Base-by-base conservation (phyloP, 2,888 invertebrate genomes). In the Sericinus montela region DNA sequence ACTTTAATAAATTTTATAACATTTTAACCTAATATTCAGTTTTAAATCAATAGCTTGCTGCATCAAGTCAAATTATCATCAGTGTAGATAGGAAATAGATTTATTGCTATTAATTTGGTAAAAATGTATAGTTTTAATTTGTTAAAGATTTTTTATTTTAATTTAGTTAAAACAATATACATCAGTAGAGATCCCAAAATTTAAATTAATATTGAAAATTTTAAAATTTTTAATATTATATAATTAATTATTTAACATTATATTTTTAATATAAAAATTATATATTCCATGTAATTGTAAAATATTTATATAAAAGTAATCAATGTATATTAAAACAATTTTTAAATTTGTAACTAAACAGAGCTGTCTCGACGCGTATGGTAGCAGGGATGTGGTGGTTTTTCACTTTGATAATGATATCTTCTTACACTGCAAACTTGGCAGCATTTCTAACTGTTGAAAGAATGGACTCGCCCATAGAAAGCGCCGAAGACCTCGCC, bases 371-470 rank as follows among this genome's bases (percentile, higher is more conserved):
- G 0, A 97, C 97, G 0, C 90, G 97, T 55, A 94, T 96, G 92
- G 94, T 97, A 8, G 96, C 95, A 1, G 97, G 97, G 30, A 96
- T 97, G 92, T 96, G 96, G 95, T 97, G 97, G 97, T 97, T 97
- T 81, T 97, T 97, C 81, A 97, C 96, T 0, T 86, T 97, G 40
- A 97, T 98, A 65, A 97, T 98, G 95, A 97, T 98, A 60, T 97
- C 97, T 0, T 97, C 97, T 6, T 98, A 98, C 80, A 98, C 98
- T 14, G 98, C 98, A 46, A 98, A 98, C 83, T 87, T 98, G 65
- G 98, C 98, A 39, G 98, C 98, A 7, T 98, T 98, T 73, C 89
- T 98, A 3, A 98, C 98, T 0, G 96, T 96, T 11, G 97, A 96
- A 69, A 90, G 97, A 62, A 97, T 97, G 96, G 97, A 97, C 62